Percentiles rank a stretch among this genome's conserved stretches.
Evolutionary conservation across 2,888 invertebrate genomes (phyloP).

Genomic region (Anticlea derivata): DNA sequence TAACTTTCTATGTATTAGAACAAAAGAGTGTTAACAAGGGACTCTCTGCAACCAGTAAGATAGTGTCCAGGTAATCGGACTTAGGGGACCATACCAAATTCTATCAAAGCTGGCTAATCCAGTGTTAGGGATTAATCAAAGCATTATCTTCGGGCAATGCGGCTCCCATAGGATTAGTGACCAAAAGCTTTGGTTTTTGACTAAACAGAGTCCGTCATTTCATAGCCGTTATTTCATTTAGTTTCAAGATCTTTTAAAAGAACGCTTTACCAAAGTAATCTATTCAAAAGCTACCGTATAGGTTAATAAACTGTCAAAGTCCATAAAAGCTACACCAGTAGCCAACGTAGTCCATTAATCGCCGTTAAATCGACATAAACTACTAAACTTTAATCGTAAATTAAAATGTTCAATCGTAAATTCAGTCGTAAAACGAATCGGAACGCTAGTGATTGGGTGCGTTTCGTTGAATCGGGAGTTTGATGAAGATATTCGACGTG

Average conservation of each 20-base stretch:
- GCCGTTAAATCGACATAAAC: conserved; percentile 55
- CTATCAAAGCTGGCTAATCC: conserved; percentile 9
- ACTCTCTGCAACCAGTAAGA: no score
- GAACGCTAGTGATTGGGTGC: conserved; percentile 46
- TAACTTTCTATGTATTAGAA: no score
- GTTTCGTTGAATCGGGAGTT: conserved; percentile 34
- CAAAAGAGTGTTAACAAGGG: no score
- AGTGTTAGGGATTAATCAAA: conserved; percentile 2
- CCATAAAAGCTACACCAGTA: conserved; percentile 32
- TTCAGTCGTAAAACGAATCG: conserved; percentile 53
- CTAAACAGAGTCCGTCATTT: background rate
- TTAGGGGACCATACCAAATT: conserved; percentile 2
- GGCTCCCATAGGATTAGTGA: background rate
- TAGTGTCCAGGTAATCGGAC: background rate
- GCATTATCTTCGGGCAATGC: background rate
- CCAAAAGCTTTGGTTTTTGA: background rate
- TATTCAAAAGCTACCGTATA: background rate
- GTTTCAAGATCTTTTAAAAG: no score
- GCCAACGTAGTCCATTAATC: conserved; percentile 48
- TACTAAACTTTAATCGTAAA: conserved; percentile 59
- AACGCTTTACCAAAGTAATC: background rate
- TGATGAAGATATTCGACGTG: background rate
- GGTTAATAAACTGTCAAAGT: conserved; percentile 7
- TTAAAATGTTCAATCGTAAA: conserved; percentile 59
- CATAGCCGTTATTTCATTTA: no score